Conservation (phyloP, 2,113 vertebrate genomes). For the Synodontis membranacea region DNA sequence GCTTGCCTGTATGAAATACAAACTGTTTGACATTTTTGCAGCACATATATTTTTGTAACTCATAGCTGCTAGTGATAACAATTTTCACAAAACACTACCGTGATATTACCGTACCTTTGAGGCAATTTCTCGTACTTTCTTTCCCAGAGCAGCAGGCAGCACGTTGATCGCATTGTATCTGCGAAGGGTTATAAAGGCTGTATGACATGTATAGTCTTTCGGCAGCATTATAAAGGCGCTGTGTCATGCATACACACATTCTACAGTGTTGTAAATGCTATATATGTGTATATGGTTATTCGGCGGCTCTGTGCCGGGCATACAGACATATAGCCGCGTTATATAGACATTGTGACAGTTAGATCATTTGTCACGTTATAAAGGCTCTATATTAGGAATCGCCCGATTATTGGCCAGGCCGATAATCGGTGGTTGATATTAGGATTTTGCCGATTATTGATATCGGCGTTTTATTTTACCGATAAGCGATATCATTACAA, state of each 20-base stretch:
- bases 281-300: too few relatives aligned
- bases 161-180: slow-evolving; percentile 75
- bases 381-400: too few relatives aligned
- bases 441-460: too few relatives aligned
- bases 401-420: too few relatives aligned
- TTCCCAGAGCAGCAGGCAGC: slow-evolving; percentile 78
- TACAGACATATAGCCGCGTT: too few relatives aligned
- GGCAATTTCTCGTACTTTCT: slow-evolving; percentile 75
- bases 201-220: neutral
- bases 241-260: neutral
- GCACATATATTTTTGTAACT: neutral
- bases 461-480: too few relatives aligned
- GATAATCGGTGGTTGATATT: too few relatives aligned
- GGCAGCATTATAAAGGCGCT: neutral
- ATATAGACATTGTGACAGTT: too few relatives aligned
- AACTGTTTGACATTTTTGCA: neutral
- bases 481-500: too few relatives aligned
- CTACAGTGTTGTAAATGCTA: too few relatives aligned
- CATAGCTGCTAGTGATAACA: neutral
- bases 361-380: too few relatives aligned
- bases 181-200: neutral
- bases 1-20: slow-evolving; percentile 67
- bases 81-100: neutral
- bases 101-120: slow-evolving; percentile 78
- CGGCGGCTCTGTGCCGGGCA: too few relatives aligned